phyloP scores from a whole-genome alignment of 2,888 invertebrate genomes.

The Lasius platythorax region DNA sequence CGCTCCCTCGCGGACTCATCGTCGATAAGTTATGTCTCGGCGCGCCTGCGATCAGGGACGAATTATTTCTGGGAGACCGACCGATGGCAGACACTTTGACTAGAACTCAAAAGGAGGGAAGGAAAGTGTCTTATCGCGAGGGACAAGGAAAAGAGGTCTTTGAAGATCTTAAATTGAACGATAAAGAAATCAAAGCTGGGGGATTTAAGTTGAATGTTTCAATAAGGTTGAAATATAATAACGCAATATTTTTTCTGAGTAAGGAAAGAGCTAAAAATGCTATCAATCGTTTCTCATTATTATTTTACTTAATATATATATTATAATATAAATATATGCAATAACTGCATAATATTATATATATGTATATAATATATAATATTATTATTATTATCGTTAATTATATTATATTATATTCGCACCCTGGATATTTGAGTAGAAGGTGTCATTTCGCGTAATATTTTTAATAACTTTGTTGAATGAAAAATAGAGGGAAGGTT shows the following conservation, averaged over 20 bases:
- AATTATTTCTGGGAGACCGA: slow-evolving; percentile 73
- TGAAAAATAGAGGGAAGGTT: neutral
- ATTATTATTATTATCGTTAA: neutral
- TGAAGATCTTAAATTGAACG: neutral
- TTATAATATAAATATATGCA: too few species aligned
- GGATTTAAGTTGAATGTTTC: neutral
- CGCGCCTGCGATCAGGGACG: slow-evolving; percentile 39
- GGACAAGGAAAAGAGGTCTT: neutral
- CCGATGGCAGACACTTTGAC: slow-evolving; percentile 61
- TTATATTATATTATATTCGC: neutral
- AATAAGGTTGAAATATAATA: neutral
- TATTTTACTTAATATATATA: neutral
- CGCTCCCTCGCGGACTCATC: slow-evolving; percentile 25
- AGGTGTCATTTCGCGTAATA: neutral
- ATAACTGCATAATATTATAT: too few species aligned
- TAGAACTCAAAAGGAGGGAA: slow-evolving; percentile 50
- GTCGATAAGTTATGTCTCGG: slow-evolving; percentile 37
- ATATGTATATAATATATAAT: too few species aligned
- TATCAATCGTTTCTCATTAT: neutral
- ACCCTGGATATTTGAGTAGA: neutral
- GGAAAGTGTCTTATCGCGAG: slow-evolving; percentile 36
- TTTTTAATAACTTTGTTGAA: neutral
- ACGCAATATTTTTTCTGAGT: neutral
- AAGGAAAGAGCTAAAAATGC: neutral
- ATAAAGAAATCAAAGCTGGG: neutral